These are phyloP conservation scores for Anolis apletophallus DNA, from an alignment of 2,797 vertebrate genomes.

Conservation along the genomic window DNA sequence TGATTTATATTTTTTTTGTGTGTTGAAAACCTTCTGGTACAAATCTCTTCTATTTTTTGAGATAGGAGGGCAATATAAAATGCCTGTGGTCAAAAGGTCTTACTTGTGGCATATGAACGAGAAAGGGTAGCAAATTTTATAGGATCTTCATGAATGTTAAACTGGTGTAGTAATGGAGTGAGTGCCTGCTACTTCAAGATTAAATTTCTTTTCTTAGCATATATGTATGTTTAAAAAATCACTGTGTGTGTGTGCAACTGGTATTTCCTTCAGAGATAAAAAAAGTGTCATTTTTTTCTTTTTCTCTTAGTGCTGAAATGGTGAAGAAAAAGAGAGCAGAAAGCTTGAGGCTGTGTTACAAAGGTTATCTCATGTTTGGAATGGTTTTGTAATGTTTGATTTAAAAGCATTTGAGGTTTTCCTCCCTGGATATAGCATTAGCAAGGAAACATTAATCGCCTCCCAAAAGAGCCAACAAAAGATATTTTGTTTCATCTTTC, in stretches of 20 bases:
- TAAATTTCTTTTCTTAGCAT: constrained; percentile 63
- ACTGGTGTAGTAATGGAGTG: constrained; percentile 35
- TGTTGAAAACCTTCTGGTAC: not conserved
- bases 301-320: constrained; percentile 53
- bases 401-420: constrained; percentile 64
- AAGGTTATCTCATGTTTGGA: constrained; percentile 63
- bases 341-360: constrained; percentile 58
- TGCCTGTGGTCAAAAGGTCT: constrained; percentile 18
- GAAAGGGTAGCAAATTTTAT: constrained; percentile 1
- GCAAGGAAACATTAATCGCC: constrained; percentile 30
- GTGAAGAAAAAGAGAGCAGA: constrained; percentile 31
- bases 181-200: constrained; percentile 51
- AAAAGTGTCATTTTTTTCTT: constrained; percentile 35
- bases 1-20: not conserved
- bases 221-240: constrained; percentile 49
- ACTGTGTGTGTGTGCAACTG: constrained; percentile 52
- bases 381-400: constrained; percentile 53
- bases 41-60: constrained; percentile 8
- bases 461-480: constrained; percentile 50
- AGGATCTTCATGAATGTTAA: constrained; percentile 34
- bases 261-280: constrained; percentile 62
- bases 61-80: not conserved
- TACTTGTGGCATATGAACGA: constrained; percentile 37
- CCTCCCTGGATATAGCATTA: constrained; percentile 40
- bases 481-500: constrained; percentile 34